phyloP scores from a whole-genome alignment of 2,797 vertebrate species.

The Masticophis lateralis region DNA sequence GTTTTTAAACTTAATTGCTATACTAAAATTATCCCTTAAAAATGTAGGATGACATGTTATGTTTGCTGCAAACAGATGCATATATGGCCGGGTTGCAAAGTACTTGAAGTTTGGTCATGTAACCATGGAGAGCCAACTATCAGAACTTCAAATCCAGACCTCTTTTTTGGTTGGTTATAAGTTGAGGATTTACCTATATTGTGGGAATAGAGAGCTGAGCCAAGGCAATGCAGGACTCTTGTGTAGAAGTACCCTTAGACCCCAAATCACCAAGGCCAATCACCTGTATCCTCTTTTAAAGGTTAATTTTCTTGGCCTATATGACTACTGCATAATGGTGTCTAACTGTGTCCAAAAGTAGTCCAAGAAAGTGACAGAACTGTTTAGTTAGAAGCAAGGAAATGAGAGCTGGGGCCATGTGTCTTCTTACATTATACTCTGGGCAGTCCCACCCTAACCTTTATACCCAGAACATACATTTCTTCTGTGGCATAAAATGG shows the following conservation, averaged over 20 bases:
- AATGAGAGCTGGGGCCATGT: accelerated
- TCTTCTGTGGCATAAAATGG: constrained; percentile 87
- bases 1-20: neutral
- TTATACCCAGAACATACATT: constrained; percentile 75
- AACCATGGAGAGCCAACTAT: too few relatives aligned
- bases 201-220: neutral
- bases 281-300: neutral
- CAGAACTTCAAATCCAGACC: too few relatives aligned
- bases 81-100: too few relatives aligned
- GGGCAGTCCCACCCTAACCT: neutral
- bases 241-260: neutral
- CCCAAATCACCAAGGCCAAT: neutral
- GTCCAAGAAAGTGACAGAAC: neutral
- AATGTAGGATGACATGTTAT: neutral
- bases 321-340: neutral
- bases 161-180: too few relatives aligned
- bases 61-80: neutral
- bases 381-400: neutral
- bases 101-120: too few relatives aligned
- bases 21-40: neutral
- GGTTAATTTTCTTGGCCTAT: neutral
- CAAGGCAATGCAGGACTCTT: neutral
- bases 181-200: neutral
- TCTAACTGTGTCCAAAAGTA: neutral
- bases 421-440: neutral